phyloP scores from a whole-genome alignment of 2,797 vertebrate genomes.

The Acipenser oxyrinchus region DNA sequence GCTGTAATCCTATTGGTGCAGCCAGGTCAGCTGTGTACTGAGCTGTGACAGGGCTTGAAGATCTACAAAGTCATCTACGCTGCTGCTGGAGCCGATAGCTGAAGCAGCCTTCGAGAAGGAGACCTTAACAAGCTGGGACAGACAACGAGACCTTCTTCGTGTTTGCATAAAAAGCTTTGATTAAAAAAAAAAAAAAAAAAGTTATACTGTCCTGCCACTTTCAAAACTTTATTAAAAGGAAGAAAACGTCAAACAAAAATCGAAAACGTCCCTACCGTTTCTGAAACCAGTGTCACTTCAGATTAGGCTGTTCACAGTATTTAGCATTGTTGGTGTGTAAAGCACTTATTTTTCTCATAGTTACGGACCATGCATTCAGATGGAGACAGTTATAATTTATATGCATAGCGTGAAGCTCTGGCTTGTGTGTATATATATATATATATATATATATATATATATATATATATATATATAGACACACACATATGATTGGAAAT shows the following conservation, averaged over 20 bases:
- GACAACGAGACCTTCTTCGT: too few relatives aligned
- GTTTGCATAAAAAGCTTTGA: too few relatives aligned
- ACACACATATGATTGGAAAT: conserved; percentile 48
- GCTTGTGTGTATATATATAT: conserved; percentile 32
- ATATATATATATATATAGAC: conserved; percentile 22
- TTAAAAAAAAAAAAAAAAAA: too few relatives aligned
- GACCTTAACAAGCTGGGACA: too few relatives aligned
- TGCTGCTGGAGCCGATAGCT: too few relatives aligned
- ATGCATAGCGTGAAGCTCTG: conserved; percentile 41
- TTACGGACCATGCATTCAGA: conserved; percentile 52
- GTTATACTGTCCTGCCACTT: too few relatives aligned
- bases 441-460: conserved; percentile 15
- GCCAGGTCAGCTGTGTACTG: too few relatives aligned
- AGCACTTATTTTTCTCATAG: conserved; percentile 59
- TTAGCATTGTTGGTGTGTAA: conserved; percentile 66
- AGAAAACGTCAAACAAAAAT: background rate
- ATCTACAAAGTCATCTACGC: too few relatives aligned
- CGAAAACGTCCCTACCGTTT: conserved; percentile 25
- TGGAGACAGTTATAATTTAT: conserved; percentile 33
- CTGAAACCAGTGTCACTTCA: conserved; percentile 40
- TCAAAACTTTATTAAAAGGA: too few relatives aligned
- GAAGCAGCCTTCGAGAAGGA: too few relatives aligned
- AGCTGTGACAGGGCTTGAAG: too few relatives aligned
- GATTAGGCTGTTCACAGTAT: conserved; percentile 69
- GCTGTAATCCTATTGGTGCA: too few relatives aligned